These are phyloP conservation scores for Grantiella picta DNA, from an alignment of 2,113 vertebrate genomes.

Conservation along the genomic window DNA sequence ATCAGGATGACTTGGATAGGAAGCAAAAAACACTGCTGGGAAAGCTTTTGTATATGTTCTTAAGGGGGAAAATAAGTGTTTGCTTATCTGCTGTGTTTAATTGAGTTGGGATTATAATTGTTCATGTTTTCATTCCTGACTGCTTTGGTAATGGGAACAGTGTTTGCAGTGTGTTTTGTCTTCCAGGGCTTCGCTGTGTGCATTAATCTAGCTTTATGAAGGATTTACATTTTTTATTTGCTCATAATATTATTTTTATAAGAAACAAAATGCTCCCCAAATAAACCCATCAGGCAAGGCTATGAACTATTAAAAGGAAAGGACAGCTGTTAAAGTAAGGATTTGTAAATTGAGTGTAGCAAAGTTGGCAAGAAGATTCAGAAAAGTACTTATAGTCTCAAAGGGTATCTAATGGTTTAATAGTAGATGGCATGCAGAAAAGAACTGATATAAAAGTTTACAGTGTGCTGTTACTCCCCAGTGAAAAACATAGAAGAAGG, in stretches of 20 bases:
- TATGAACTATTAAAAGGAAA: background rate
- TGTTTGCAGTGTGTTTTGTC: background rate
- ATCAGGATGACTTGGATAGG: background rate
- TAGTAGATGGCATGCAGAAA: background rate
- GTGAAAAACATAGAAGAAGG: background rate
- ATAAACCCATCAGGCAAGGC: background rate
- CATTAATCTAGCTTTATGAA: background rate
- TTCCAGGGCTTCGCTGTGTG: background rate
- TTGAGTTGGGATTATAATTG: conserved; percentile 1
- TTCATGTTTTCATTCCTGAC: background rate
- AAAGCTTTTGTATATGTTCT: background rate
- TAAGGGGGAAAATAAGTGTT: background rate
- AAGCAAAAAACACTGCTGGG: background rate
- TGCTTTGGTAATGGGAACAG: background rate
- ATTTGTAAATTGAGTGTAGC: background rate
- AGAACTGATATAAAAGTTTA: background rate
- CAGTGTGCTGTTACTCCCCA: background rate
- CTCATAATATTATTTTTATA: background rate
- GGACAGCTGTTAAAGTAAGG: background rate
- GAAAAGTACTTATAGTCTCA: background rate
- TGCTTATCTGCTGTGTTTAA: conserved; percentile 20
- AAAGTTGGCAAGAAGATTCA: background rate
- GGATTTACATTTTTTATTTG: background rate
- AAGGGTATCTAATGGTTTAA: background rate
- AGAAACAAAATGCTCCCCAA: background rate